Evolutionary conservation across 1,140 invertebrate genomes (phyloP).

Genomic region (Lerema accius): DNA sequence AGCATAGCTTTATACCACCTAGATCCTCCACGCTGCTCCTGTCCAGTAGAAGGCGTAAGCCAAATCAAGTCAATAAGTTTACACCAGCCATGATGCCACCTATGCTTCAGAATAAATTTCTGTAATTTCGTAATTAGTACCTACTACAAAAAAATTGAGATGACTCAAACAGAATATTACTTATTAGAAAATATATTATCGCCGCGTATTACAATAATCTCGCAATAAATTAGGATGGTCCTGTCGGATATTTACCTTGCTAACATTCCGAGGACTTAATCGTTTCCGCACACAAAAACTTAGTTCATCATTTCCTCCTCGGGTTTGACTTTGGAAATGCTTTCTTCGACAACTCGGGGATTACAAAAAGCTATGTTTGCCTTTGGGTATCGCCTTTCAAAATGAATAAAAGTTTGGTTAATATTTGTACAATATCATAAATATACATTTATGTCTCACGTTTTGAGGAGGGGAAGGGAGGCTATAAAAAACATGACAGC

Average conservation of each 20-base stretch:
- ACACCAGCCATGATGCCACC: too few relatives aligned
- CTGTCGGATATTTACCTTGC: conserved; percentile 17
- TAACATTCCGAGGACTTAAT: conserved; percentile 22
- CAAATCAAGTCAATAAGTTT: too few relatives aligned
- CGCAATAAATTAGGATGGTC: conserved; percentile 19
- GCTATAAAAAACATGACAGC: too few relatives aligned
- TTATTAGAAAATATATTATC: neutral
- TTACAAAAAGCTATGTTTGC: conserved; percentile 25
- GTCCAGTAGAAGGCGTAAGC: too few relatives aligned
- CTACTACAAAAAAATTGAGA: neutral
- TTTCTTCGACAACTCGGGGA: conserved; percentile 19
- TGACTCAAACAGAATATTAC: neutral
- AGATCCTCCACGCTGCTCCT: too few relatives aligned
- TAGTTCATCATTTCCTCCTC: conserved; percentile 23
- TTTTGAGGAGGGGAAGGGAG: too few relatives aligned
- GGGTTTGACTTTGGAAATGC: conserved; percentile 21
- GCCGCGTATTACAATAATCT: neutral
- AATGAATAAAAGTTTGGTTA: neutral
- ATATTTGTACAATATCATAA: too few relatives aligned
- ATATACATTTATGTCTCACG: too few relatives aligned
- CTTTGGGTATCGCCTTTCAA: neutral
- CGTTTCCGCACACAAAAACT: conserved; percentile 27
- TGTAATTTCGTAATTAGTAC: too few relatives aligned
- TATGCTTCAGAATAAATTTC: too few relatives aligned
- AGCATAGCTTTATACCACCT: too few relatives aligned